Evolutionary conservation across 1,140 invertebrate species (phyloP), one percentile per base, ranked within the genome.

Genomic region (Sycophila sp.): DNA sequence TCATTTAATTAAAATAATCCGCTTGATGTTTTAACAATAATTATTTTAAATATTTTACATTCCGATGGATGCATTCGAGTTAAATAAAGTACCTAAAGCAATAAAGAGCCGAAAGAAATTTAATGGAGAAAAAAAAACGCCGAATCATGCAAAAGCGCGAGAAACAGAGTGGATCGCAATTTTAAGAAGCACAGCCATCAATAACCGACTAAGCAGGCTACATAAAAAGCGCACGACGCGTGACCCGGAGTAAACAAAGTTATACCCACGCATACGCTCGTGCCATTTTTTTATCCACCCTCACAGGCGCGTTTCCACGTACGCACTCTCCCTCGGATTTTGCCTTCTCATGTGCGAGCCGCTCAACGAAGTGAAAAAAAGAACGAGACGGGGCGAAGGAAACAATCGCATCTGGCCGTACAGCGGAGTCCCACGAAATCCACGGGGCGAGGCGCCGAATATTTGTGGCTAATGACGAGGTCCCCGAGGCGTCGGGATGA

Each of bases 401-500:
- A 19, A 58, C 49, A 63, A 64, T 69, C 49, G 58, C 67, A 62
- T 69, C 58, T 69, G 58, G 22, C 6, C 36, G 51, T 45, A 24
- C 1, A 10, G 53, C 22, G 51, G 30, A 38, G 24, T 60, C 56
- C 32, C 66, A 68, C 56, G 66, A 59, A 38, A 51, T 51, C 26
- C 28, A 62, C 10, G 28, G 4, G 32, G 59, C 30, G 42, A 47
- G 17, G 53, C 55, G 49, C 38, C 59, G 69, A 75, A 75, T 73
- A 73, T 73, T 68, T 45, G 38, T 24, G 58, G 56, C 76, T 77
- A 78, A 69, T 69, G 66, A 69, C 66, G 32, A 58, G 28, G 15
- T 45, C 28, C 22, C 38, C n/a, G 19, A 22, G 30, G 38, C 73
- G 71, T 64, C 36, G 26, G 73, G 68, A 80, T 79, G 78, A 80